Conservation (phyloP, 2,113 vertebrate species). For the Brienomyrus brachyistius region DNA sequence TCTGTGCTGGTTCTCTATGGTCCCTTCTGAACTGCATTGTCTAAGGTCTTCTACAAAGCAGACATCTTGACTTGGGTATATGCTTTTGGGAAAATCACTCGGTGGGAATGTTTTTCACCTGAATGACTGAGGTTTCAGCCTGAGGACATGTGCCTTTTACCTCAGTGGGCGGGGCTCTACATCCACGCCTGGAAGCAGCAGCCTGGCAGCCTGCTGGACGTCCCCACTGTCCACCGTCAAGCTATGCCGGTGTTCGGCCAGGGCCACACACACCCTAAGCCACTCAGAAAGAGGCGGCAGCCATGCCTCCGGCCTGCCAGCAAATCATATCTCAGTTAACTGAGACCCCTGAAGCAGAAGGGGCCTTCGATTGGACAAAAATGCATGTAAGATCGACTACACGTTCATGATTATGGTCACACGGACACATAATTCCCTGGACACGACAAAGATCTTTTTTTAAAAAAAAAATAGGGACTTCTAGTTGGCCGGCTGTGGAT, state of each 20-base stretch:
- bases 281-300: conserved; percentile 27
- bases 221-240: conserved; percentile 24
- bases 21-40: not conserved
- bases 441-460: not conserved
- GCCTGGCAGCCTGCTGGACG: conserved; percentile 26
- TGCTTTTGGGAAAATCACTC: not conserved
- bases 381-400: not conserved
- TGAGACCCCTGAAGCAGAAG: not conserved
- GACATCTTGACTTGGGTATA: not conserved
- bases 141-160: not conserved
- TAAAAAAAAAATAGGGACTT: not conserved
- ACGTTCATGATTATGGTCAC: not conserved
- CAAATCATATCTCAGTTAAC: conserved; percentile 1
- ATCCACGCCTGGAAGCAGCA: conserved; percentile 28
- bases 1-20: not conserved
- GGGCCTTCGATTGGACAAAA: not conserved
- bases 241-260: conserved; percentile 23
- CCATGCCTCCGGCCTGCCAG: conserved; percentile 11
- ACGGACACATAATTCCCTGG: not conserved
- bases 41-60: not conserved
- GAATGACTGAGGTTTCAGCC: not conserved
- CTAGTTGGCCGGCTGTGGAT: not conserved
- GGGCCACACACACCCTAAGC: conserved; percentile 25
- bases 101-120: not conserved
- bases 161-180: conserved; percentile 24